These are phyloP conservation scores for Corynorhinus townsendii DNA, from an alignment of 2,113 vertebrate genomes.

Conservation along the genomic window DNA sequence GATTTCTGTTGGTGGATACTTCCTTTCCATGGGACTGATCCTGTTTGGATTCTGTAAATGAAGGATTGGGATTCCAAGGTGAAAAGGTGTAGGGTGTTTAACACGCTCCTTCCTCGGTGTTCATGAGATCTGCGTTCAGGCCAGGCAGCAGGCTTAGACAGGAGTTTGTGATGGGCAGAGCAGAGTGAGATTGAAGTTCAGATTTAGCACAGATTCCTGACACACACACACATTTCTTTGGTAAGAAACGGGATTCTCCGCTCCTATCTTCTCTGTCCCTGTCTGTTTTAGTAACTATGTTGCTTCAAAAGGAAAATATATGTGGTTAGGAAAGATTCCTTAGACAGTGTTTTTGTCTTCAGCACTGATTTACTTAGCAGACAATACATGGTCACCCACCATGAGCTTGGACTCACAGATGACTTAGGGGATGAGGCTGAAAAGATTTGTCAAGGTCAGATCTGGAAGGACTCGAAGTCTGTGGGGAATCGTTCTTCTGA, in stretches of 20 bases:
- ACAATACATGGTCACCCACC: not conserved
- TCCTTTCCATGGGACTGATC: conserved; percentile 26
- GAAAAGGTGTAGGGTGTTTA: conserved; percentile 54
- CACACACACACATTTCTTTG: conserved; percentile 50
- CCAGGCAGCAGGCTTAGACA: conserved; percentile 47
- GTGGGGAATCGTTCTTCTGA: not conserved
- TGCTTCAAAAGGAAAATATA: conserved; percentile 38
- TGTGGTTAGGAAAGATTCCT: not conserved
- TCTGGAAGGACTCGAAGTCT: not conserved
- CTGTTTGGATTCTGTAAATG: not conserved
- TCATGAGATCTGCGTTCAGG: conserved; percentile 65
- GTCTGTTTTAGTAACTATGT: not conserved
- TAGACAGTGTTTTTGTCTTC: not conserved
- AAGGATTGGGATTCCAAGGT: conserved; percentile 65
- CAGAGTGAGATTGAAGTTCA: conserved; percentile 63
- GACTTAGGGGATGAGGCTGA: not conserved
- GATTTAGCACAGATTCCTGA: conserved; percentile 20
- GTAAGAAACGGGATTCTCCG: conserved; percentile 44
- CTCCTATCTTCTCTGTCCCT: conserved; percentile 8
- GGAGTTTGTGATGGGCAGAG: conserved; percentile 65
- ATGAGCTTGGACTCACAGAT: not conserved
- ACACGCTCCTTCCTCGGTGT: conserved; percentile 53
- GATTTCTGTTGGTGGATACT: conserved; percentile 2
- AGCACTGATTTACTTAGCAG: not conserved
- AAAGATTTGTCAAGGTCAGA: not conserved